Evolutionary conservation across 2,888 invertebrate genomes (phyloP).

Genomic region (Lymantria dispar): DNA sequence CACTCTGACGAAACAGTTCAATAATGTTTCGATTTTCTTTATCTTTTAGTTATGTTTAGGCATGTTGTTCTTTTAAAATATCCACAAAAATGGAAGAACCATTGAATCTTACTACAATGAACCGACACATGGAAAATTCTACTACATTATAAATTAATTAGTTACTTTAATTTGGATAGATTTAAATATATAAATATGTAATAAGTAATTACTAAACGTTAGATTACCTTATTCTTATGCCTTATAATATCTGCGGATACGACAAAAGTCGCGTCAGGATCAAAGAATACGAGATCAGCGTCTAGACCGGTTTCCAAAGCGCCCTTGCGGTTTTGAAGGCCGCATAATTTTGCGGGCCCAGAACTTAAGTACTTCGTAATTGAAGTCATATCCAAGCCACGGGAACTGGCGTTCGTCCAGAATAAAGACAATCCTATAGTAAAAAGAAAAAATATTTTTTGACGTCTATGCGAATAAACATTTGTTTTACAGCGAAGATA

Average conservation of each 20-base stretch:
- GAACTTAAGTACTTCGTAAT: conserved; percentile 83
- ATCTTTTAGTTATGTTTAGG: too few species aligned
- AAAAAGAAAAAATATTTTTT: not conserved
- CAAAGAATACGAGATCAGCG: conserved; percentile 88
- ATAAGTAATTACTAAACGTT: not conserved
- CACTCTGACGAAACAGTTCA: too few species aligned
- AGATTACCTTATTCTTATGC: conserved; percentile 85
- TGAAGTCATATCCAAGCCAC: conserved; percentile 78
- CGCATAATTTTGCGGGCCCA: conserved; percentile 84
- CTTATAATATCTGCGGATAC: conserved; percentile 82
- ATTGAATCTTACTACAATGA: too few species aligned
- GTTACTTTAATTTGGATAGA: too few species aligned
- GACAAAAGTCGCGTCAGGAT: conserved; percentile 83
- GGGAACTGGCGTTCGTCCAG: conserved; percentile 84
- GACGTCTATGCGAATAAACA: not conserved
- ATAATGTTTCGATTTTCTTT: too few species aligned
- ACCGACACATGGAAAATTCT: too few species aligned
- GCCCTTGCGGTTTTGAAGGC: conserved; percentile 84
- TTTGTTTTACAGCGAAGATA: not conserved
- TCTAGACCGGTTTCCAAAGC: conserved; percentile 84
- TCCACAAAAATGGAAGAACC: too few species aligned
- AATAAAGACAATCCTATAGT: conserved; percentile 76
- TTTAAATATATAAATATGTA: not conserved
- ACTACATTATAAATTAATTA: too few species aligned
- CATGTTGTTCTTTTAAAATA: too few species aligned